Evolutionary conservation across 2,888 invertebrate genomes (phyloP).

Genomic region (Monopis laevigella): DNA sequence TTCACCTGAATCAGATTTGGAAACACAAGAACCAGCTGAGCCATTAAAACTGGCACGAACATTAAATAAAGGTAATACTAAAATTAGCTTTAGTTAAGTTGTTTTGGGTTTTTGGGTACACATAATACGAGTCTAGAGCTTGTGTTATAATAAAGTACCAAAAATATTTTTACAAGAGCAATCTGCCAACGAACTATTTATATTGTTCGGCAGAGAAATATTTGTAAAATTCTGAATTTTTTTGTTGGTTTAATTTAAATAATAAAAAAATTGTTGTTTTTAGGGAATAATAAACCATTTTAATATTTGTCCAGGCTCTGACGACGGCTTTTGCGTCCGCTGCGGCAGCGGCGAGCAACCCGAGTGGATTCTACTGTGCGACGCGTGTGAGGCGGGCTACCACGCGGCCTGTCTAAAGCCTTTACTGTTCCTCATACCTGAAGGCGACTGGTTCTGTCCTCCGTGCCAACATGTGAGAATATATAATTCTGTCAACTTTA

Average conservation of each 20-base stretch:
- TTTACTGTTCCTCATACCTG: constrained; percentile 91
- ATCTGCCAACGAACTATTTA: too few species aligned
- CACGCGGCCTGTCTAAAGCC: constrained; percentile 96
- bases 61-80: constrained; percentile 74
- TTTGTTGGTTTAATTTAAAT: too few species aligned
- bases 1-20: constrained; percentile 83
- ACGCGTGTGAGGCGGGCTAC: constrained; percentile 96
- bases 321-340: constrained; percentile 86
- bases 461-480: constrained; percentile 95
- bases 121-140: too few species aligned
- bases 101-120: too few species aligned
- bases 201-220: too few species aligned
- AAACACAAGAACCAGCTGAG: constrained; percentile 77
- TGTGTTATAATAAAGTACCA: too few species aligned
- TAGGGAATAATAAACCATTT: too few species aligned
- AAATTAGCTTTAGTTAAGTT: too few species aligned
- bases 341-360: constrained; percentile 94
- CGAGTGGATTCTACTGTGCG: constrained; percentile 97
- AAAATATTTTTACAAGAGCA: too few species aligned
- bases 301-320: constrained; percentile 33
- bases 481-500: too few species aligned
- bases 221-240: too few species aligned
- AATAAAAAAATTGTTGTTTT: too few species aligned
- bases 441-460: constrained; percentile 98
- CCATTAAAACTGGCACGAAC: constrained; percentile 87